Evolutionary conservation across 2,113 vertebrate species (phyloP).

Genomic region (Grammomys dolichurus): DNA sequence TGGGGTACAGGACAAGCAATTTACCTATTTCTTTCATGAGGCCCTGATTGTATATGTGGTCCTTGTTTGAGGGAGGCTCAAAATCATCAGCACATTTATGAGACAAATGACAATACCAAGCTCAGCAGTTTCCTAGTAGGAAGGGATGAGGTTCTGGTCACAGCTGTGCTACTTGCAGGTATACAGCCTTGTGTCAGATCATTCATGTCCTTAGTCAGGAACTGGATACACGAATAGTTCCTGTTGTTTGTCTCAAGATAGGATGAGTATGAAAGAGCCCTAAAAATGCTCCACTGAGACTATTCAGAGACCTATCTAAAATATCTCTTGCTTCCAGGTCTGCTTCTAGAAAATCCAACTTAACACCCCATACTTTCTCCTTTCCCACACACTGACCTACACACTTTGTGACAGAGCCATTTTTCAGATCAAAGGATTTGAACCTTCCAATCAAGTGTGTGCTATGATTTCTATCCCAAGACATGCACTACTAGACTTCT

Average conservation of each 20-base stretch:
- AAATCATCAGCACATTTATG: background rate
- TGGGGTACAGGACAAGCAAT: background rate
- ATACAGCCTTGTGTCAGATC: background rate
- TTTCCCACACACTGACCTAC: background rate
- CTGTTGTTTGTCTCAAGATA: background rate
- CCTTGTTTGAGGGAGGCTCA: background rate
- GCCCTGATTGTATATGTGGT: background rate
- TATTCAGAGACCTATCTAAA: background rate
- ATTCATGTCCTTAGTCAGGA: background rate
- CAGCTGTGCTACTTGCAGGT: background rate
- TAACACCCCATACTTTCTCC: background rate
- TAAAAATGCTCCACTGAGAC: background rate
- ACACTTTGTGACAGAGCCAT: background rate
- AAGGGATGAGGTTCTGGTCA: background rate
- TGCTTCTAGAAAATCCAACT: conserved; percentile 6
- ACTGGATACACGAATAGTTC: background rate
- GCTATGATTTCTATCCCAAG: background rate
- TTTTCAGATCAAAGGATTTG: background rate
- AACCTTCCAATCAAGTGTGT: background rate
- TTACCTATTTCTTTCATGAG: background rate
- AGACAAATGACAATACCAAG: background rate
- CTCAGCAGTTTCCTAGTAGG: background rate
- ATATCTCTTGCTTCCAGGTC: background rate
- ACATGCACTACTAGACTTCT: background rate
- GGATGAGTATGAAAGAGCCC: background rate